phyloP scores from a whole-genome alignment of 2,113 vertebrate species.

The Plotosus lineatus region DNA sequence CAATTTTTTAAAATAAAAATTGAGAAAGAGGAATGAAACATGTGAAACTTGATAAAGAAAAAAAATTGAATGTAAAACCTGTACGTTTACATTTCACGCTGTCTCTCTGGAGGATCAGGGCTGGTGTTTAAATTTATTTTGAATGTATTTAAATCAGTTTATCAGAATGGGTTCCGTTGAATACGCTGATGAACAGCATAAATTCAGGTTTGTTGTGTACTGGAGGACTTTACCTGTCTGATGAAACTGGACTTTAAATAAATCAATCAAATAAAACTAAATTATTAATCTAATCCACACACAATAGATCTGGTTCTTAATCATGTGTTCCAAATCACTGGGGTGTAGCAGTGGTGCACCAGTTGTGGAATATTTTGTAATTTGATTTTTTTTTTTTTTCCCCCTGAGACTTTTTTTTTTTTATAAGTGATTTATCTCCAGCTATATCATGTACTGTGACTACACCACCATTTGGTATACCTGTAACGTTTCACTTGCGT shows the following conservation, averaged over 20 bases:
- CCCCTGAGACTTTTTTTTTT: too few species aligned
- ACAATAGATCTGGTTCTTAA: background rate
- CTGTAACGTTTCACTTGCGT: too few species aligned
- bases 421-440: too few species aligned
- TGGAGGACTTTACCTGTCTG: conserved; percentile 41
- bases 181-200: background rate
- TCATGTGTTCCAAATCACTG: background rate
- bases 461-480: too few species aligned
- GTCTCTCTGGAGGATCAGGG: conserved; percentile 3
- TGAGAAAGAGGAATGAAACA: conserved; percentile 27
- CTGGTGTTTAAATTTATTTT: conserved; percentile 32
- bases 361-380: background rate
- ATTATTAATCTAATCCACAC: background rate
- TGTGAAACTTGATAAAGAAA: conserved; percentile 26
- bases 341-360: too few species aligned
- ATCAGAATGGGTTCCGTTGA: conserved; percentile 3
- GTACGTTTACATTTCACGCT: conserved; percentile 50
- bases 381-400: background rate
- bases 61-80: conserved; percentile 46
- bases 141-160: conserved; percentile 48
- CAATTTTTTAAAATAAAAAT: conserved; percentile 31
- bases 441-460: too few species aligned
- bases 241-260: conserved; percentile 40
- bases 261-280: conserved; percentile 24
- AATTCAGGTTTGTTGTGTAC: conserved; percentile 31